Evolutionary conservation across 2,797 vertebrate species (phyloP), one percentile per base, ranked within the genome.

Genomic region (Sebastolobus alascanus): DNA sequence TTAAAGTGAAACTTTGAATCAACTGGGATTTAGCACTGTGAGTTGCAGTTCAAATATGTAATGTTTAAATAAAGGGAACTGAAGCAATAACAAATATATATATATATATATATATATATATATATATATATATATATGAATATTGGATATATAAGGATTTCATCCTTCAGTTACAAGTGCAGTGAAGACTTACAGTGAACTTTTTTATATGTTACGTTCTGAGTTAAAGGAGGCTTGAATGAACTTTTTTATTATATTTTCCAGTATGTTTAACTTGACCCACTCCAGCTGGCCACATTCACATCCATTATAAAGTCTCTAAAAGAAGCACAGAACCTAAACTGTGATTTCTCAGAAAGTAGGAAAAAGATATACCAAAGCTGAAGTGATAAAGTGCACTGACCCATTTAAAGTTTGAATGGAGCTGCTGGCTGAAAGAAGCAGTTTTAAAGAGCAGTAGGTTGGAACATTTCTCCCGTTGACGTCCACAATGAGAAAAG

Each of bases 341-440:
- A 46, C 4, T 59, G 6, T 37, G 33, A 77, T 77, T 73, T 50
- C 66, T 65, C 20, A 43, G 63, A 68, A 76, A 31, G 52, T 38
- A 12, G 16, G 5, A 73, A 50, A 67, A 58, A 56, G 50, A 68
- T n/a, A 25, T 69, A 18, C 50, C 9, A 16, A 46, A 72, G 68
- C 72, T 31, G 37, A 59, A 55, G n/a, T 61, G 68, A 66, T 81
- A 25, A 75, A 71, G 69, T 43, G 20, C 73, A 76, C 37, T 61
- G 84, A 79, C 73, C 77, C 55, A 61, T 80, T 83, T 80, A 58
- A 74, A 78, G 77, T 71, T 29, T 63, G 65, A 77, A 66, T 16
- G 40, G 65, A 56, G 59, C 50, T 79, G n/a, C 22, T 0, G 1
- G 22, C 56, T 69, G 35, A 46, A 35, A 76, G 61, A 50, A 50